These are phyloP conservation scores for Oscheius onirici DNA, from an alignment of 2,888 invertebrate genomes.

Conservation along the genomic window DNA sequence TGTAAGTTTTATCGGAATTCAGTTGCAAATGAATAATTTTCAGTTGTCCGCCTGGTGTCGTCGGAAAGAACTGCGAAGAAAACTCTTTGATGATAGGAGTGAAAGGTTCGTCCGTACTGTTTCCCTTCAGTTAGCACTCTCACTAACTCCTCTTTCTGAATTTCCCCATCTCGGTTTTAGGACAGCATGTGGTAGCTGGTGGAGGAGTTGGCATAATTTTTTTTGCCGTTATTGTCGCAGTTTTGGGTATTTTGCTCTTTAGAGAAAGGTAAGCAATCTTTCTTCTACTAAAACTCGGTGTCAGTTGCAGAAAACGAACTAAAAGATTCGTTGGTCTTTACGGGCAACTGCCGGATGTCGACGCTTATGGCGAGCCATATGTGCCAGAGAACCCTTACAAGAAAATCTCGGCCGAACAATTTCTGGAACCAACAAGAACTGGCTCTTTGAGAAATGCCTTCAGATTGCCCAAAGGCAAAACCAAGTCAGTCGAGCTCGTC, in stretches of 20 bases:
- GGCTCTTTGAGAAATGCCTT: constrained; percentile 17
- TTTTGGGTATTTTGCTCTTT: constrained; percentile 1
- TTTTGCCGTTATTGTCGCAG: not conserved
- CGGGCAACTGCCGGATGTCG: constrained; percentile 5
- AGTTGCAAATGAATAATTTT: not conserved
- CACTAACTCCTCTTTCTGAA: too few species aligned
- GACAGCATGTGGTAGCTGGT: not conserved
- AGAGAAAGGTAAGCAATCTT: constrained; percentile 11
- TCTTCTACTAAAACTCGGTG: not conserved
- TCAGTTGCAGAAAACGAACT: constrained; percentile 15
- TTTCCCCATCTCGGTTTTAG: not conserved
- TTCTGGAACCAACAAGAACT: not conserved
- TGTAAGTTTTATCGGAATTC: not conserved
- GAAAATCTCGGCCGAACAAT: not conserved
- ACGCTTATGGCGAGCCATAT: constrained; percentile 9
- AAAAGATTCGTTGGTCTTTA: not conserved
- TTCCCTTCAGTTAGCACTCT: too few species aligned
- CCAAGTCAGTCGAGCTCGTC: not conserved
- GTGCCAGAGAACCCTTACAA: constrained; percentile 21
- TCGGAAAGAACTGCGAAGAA: constrained; percentile 1
- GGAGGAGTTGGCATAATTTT: not conserved
- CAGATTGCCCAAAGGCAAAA: not conserved
- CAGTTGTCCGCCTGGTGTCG: constrained; percentile 10
- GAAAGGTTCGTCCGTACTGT: too few species aligned
- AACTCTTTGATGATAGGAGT: not conserved